These are phyloP conservation scores for Hemibagrus wyckioides DNA, from an alignment of 2,113 vertebrate genomes.

Conservation along the genomic window DNA sequence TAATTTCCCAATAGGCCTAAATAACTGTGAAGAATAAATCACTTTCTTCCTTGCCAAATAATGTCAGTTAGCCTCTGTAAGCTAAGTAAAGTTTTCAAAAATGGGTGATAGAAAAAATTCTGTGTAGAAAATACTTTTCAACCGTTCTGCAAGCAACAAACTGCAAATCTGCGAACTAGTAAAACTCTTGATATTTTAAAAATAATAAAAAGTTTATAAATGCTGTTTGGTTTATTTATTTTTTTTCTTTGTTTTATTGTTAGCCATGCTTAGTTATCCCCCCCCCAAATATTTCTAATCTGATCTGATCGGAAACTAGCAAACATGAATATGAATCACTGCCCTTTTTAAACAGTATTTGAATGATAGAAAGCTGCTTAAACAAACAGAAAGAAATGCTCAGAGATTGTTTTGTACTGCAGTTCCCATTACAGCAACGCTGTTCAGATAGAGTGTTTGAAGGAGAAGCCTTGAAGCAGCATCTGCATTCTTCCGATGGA, in stretches of 20 bases:
- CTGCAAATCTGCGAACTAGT: not conserved
- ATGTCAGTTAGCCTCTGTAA: not conserved
- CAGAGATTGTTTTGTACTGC: not conserved
- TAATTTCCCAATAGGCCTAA: not conserved
- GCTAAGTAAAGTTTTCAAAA: not conserved
- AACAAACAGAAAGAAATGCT: not conserved
- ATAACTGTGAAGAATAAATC: not conserved
- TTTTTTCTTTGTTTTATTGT: not conserved
- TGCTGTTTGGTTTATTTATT: not conserved
- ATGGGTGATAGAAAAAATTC: not conserved
- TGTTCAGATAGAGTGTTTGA: conserved; percentile 24
- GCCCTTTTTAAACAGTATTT: not conserved
- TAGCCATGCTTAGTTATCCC: not conserved
- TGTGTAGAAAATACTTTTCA: not conserved
- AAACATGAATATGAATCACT: not conserved
- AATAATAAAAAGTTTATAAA: not conserved
- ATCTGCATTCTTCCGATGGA: conserved; percentile 65
- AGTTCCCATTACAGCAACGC: conserved; percentile 2
- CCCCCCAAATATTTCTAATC: not conserved
- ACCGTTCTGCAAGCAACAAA: not conserved
- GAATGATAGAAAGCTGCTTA: not conserved
- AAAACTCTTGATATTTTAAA: not conserved
- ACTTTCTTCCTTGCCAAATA: not conserved
- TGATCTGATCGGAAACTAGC: not conserved
- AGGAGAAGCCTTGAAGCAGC: conserved; percentile 60